phyloP scores from a whole-genome alignment of 2,113 vertebrate genomes.

The Neopipo cinnamomea region DNA sequence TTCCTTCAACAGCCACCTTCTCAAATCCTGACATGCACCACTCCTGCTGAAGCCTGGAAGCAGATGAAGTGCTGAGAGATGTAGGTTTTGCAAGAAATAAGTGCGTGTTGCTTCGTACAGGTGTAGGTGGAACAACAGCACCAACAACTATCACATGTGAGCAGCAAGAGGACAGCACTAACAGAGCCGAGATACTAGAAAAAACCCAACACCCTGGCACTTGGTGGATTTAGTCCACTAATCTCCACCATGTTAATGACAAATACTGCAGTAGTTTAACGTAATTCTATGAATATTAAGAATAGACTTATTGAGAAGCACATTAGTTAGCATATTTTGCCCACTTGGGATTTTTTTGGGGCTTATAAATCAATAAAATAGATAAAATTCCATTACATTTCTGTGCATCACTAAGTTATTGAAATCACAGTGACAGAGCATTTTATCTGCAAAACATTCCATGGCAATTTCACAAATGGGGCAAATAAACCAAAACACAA shows the following conservation, averaged over 20 bases:
- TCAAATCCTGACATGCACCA: neutral
- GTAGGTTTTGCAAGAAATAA: neutral
- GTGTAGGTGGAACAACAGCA: neutral
- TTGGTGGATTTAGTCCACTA: neutral
- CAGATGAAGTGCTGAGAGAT: neutral
- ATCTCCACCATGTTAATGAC: neutral
- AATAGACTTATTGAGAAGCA: neutral
- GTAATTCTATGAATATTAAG: neutral
- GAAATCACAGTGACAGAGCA: neutral
- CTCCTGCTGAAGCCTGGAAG: neutral
- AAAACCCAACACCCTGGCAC: fast-evolving
- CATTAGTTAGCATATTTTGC: neutral
- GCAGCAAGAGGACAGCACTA: neutral
- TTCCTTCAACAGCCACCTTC: neutral
- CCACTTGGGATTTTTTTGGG: neutral
- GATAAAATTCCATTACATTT: neutral
- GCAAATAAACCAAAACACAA: conserved; percentile 36
- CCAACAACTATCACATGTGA: neutral
- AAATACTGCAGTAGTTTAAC: neutral
- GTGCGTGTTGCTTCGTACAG: fast-evolving
- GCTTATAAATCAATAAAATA: neutral
- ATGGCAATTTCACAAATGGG: conserved; percentile 26
- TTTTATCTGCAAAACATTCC: conserved; percentile 27
- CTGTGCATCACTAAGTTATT: neutral
- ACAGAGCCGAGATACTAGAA: neutral